Evolutionary conservation across 2,113 vertebrate species (phyloP).

Genomic region (Grantiella picta): DNA sequence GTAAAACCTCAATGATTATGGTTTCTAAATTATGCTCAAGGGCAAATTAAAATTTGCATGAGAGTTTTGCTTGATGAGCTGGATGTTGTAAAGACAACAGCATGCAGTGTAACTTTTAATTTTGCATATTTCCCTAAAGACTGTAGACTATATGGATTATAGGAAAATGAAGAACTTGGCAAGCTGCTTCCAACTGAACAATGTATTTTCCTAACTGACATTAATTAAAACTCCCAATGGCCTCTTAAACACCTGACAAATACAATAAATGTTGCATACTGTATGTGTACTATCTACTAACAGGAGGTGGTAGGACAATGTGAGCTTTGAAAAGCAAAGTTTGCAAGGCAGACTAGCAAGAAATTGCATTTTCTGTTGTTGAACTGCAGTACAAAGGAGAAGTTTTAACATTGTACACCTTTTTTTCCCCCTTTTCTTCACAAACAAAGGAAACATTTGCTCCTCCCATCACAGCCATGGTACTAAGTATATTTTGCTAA

Average conservation of each 20-base stretch:
- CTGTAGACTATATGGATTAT: slow-evolving; percentile 84
- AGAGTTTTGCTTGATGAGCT: slow-evolving; percentile 90
- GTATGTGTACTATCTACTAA: slow-evolving; percentile 71
- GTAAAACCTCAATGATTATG: slow-evolving; percentile 99
- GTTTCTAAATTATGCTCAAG: slow-evolving; percentile 99
- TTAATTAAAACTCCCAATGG: slow-evolving; percentile 89
- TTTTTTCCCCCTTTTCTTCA: slow-evolving; percentile 5
- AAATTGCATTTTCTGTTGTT: slow-evolving; percentile 31
- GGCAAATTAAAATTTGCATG: slow-evolving; percentile 99
- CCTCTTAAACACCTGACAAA: slow-evolving; percentile 88
- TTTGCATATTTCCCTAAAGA: slow-evolving; percentile 87
- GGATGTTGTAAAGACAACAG: slow-evolving; percentile 86
- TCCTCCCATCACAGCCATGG: neutral
- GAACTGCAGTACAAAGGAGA: slow-evolving; percentile 28
- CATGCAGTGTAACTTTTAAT: slow-evolving; percentile 90
- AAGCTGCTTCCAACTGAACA: slow-evolving; percentile 83
- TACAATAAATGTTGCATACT: slow-evolving; percentile 87
- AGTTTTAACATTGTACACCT: neutral
- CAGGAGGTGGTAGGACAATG: slow-evolving; percentile 68
- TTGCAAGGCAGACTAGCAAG: slow-evolving; percentile 54
- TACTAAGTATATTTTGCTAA: neutral
- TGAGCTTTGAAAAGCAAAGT: slow-evolving; percentile 64
- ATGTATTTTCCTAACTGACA: slow-evolving; percentile 90
- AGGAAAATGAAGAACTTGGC: slow-evolving; percentile 87
- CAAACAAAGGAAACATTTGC: slow-evolving; percentile 39